Conservation (phyloP, 2,113 vertebrate genomes). For the Crocuta crocuta region DNA sequence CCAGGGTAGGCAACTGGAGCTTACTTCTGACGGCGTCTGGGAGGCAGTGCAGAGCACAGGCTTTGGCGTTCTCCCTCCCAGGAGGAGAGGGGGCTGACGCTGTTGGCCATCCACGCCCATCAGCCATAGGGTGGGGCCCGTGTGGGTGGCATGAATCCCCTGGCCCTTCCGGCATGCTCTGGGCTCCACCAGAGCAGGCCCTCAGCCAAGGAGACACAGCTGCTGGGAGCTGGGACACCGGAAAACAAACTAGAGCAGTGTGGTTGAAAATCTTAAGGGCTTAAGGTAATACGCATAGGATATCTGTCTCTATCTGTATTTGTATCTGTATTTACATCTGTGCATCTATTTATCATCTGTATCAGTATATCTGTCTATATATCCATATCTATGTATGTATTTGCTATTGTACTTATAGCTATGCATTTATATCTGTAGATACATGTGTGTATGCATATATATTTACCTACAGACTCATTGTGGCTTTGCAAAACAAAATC, state of each 20-base stretch:
- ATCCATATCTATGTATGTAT: background rate
- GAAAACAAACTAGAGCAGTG: too few relatives aligned
- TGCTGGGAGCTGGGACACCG: background rate
- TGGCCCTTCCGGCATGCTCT: background rate
- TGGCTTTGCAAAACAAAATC: background rate
- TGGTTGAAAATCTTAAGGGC: background rate
- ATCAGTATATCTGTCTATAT: background rate
- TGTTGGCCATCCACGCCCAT: too few relatives aligned
- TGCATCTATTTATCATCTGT: background rate
- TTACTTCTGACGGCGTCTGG: background rate
- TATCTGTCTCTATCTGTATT: background rate
- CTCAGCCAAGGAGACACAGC: background rate
- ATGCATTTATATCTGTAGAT: background rate
- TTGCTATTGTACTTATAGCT: background rate
- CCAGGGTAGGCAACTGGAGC: background rate
- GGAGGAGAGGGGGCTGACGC: background rate
- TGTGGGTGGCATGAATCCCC: background rate
- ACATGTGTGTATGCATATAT: accelerated
- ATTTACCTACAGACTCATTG: background rate
- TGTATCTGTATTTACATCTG: background rate
- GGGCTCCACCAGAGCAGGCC: too few relatives aligned
- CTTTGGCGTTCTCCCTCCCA: background rate
- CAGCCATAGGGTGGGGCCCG: accelerated
- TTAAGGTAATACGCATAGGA: too few relatives aligned
- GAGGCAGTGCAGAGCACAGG: background rate